phyloP scores from a whole-genome alignment of 2,888 invertebrate genomes.

The Dynastes tityus region DNA sequence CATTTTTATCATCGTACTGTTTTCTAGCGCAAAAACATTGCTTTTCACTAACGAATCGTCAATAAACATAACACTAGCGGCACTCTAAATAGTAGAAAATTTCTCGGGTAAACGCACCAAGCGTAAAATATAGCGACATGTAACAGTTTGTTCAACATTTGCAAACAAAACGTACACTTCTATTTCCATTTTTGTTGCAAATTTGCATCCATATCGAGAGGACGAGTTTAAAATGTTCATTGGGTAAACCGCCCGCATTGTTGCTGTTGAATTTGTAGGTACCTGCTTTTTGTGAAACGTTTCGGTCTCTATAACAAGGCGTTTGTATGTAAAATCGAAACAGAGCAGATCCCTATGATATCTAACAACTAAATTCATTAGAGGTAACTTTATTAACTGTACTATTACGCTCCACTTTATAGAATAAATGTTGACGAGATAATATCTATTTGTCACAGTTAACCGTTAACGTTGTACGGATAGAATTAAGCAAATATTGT shows the following conservation, averaged over 20 bases:
- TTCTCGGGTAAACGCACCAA: neutral
- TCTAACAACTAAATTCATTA: neutral
- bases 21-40: neutral
- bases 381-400: neutral
- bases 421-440: neutral
- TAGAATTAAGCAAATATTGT: neutral
- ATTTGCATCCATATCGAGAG: neutral
- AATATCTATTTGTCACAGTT: neutral
- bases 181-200: slow-evolving; percentile 17
- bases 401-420: neutral
- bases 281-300: neutral
- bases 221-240: slow-evolving; percentile 3
- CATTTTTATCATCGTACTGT: neutral
- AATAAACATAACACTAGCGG: neutral
- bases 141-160: slow-evolving; percentile 5
- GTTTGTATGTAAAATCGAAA: neutral
- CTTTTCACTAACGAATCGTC: too few relatives aligned
- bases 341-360: neutral
- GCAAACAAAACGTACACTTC: neutral
- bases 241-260: neutral
- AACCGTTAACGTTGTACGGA: neutral
- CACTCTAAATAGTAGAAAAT: neutral
- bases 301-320: neutral
- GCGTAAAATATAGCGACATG: slow-evolving; percentile 1
- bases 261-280: neutral